These are phyloP conservation scores for Oreortyx pictus DNA, from an alignment of 2,797 vertebrate genomes.

Conservation along the genomic window DNA sequence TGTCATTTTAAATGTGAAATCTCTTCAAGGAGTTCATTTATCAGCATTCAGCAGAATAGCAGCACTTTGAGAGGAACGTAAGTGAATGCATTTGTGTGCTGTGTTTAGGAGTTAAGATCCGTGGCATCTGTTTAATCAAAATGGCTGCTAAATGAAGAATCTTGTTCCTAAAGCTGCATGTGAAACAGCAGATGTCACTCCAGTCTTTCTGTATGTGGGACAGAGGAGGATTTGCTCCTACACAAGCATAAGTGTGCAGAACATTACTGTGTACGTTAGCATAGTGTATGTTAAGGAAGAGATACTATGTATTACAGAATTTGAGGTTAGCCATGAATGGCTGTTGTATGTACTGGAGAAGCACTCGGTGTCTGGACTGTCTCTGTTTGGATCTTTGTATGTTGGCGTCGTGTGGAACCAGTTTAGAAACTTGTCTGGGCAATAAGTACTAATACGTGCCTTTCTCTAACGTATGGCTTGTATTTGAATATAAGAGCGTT, in stretches of 20 bases:
- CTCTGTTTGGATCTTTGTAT: background rate
- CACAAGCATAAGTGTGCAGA: background rate
- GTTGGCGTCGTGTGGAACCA: background rate
- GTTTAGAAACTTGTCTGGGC: background rate
- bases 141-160: constrained; percentile 21
- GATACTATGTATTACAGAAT: background rate
- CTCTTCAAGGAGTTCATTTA: background rate
- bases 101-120: background rate
- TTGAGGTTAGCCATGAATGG: background rate
- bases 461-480: background rate
- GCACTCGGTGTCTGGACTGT: background rate
- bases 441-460: background rate
- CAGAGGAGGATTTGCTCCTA: background rate
- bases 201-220: background rate
- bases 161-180: background rate
- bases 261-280: background rate
- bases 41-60: background rate
- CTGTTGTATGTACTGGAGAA: background rate
- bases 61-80: background rate
- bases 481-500: background rate
- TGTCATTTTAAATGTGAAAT: background rate
- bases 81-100: accelerated
- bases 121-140: constrained; percentile 11
- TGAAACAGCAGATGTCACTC: constrained; percentile 65
- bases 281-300: background rate